Conservation (phyloP, 2,888 invertebrate species). For the Philaethria dido region DNA sequence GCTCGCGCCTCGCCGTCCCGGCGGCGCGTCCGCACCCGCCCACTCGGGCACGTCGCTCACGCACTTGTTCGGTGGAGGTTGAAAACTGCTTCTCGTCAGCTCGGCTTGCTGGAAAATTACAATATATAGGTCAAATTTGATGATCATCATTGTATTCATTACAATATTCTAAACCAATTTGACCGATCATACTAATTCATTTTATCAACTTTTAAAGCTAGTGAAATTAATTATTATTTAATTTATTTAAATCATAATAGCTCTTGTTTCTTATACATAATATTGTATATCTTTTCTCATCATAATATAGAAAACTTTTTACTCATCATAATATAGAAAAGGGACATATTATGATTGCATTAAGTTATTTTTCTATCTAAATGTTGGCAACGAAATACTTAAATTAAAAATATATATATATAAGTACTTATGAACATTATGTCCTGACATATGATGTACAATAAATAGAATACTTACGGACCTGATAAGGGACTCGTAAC, state of each 20-base stretch:
- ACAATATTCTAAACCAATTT: too few relatives aligned
- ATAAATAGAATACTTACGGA: conserved; percentile 56
- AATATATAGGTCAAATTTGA: neutral
- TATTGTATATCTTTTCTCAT: neutral
- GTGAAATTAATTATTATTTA: too few relatives aligned
- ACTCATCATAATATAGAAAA: neutral
- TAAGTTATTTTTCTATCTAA: neutral
- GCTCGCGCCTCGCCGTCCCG: conserved; percentile 51
- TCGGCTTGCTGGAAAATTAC: conserved; percentile 84
- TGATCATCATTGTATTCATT: too few relatives aligned
- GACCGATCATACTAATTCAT: too few relatives aligned
- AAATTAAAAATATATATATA: too few relatives aligned
- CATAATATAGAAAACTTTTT: too few relatives aligned
- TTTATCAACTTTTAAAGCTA: too few relatives aligned
- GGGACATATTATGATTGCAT: neutral
- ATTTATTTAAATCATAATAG: too few relatives aligned
- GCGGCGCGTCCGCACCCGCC: conserved; percentile 64
- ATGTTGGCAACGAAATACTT: too few relatives aligned
- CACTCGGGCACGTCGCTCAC: conserved; percentile 87
- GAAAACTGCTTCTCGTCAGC: conserved; percentile 86
- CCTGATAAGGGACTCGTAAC: conserved; percentile 86
- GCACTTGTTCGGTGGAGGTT: conserved; percentile 87
- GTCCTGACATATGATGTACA: too few relatives aligned
- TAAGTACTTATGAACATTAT: too few relatives aligned
- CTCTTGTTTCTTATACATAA: neutral